Evolutionary conservation across 2,888 invertebrate species (phyloP).

Genomic region (Oxyscelio sp.): DNA sequence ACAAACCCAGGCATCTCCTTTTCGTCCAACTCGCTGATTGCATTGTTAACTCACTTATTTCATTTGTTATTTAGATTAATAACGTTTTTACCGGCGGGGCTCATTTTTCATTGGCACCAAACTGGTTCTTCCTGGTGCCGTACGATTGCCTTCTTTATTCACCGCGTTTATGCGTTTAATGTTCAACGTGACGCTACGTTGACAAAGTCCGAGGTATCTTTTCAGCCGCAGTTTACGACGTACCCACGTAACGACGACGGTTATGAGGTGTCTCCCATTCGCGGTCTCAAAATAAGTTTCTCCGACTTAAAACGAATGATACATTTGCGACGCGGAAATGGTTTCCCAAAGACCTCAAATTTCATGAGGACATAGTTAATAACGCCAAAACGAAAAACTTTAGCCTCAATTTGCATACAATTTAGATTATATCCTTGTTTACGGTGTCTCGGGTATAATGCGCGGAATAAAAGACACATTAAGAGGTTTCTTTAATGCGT

Average conservation of each 20-base stretch:
- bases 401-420: no score
- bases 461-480: no score
- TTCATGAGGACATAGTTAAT: no score
- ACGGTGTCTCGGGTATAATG: no score
- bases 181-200: constrained; percentile 23
- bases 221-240: constrained; percentile 31
- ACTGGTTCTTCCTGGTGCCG: neutral
- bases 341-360: no score
- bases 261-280: constrained; percentile 59
- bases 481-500: no score
- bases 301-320: constrained; percentile 36
- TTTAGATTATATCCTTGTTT: no score
- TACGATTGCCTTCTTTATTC: neutral
- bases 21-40: constrained; percentile 38
- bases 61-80: constrained; percentile 35
- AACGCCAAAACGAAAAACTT: no score
- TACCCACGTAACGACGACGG: constrained; percentile 58
- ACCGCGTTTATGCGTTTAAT: neutral
- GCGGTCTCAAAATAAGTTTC: constrained; percentile 67
- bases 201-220: constrained; percentile 16
- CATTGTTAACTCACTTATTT: constrained; percentile 47
- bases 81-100: neutral
- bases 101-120: neutral
- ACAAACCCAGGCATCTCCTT: constrained; percentile 43
- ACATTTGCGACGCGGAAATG: constrained; percentile 67